Evolutionary conservation across 2,888 invertebrate species (phyloP).

Genomic region (Galerucella pusilla): DNA sequence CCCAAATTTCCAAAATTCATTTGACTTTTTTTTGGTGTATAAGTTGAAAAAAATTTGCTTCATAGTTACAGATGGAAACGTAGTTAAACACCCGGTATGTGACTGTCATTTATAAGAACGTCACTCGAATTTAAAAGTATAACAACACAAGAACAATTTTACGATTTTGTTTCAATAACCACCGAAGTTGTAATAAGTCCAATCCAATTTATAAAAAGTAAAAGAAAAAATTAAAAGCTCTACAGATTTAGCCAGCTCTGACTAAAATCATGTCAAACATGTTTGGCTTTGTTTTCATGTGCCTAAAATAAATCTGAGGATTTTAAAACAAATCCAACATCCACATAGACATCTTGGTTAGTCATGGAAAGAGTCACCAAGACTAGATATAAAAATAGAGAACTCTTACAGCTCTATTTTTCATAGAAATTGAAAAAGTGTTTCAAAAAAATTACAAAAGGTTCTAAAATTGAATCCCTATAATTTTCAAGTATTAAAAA

Average conservation of each 20-base stretch:
- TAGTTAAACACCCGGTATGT: not conserved
- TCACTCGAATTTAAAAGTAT: conserved; percentile 60
- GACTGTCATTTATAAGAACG: conserved; percentile 29
- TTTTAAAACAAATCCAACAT: no score
- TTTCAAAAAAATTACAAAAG: no score
- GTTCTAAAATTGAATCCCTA: no score
- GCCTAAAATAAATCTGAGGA: not conserved
- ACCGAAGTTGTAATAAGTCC: not conserved
- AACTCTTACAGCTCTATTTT: no score
- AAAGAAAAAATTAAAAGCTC: not conserved
- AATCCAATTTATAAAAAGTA: not conserved
- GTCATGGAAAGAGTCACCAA: no score
- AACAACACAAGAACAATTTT: conserved; percentile 60
- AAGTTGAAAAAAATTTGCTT: not conserved
- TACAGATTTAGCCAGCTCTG: not conserved
- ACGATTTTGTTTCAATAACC: not conserved
- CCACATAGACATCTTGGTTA: no score
- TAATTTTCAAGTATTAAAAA: no score
- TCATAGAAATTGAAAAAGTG: no score
- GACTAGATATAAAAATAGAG: no score
- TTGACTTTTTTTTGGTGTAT: conserved; percentile 32
- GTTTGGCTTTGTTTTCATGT: no score
- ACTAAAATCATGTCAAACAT: no score
- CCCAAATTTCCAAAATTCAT: conserved; percentile 39
- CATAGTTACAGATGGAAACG: not conserved